Evolutionary conservation across 2,113 vertebrate genomes (phyloP).

Genomic region (Oncorhynchus tshawytscha): DNA sequence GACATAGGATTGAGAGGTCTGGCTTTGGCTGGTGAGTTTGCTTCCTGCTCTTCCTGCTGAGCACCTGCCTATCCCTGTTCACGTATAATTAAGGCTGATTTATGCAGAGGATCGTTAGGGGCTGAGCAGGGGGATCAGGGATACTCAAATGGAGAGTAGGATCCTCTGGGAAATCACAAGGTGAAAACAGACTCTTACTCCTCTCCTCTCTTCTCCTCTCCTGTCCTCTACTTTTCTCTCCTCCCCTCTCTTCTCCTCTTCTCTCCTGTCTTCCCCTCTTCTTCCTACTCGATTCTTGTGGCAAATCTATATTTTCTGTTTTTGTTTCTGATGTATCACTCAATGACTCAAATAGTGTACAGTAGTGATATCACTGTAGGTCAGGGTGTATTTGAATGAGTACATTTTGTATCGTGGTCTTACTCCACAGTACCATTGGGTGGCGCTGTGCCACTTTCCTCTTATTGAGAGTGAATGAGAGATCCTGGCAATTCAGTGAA

Average conservation of each 20-base stretch:
- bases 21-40: conserved; percentile 7
- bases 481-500: conserved; percentile 42
- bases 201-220: background rate
- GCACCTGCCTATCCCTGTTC: conserved; percentile 57
- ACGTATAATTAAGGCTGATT: conserved; percentile 55
- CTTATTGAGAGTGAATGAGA: conserved; percentile 18
- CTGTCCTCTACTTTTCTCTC: background rate
- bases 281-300: background rate
- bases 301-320: background rate
- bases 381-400: background rate
- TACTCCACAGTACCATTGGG: conserved; percentile 49
- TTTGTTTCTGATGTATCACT: background rate
- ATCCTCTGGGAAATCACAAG: conserved; percentile 59
- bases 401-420: background rate
- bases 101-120: conserved; percentile 62
- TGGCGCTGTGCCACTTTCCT: conserved; percentile 57
- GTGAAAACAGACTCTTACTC: conserved; percentile 42
- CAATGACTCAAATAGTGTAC: background rate
- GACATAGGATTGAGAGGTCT: background rate
- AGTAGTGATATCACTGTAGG: background rate
- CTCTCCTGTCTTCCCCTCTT: background rate
- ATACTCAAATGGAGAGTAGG: conserved; percentile 61
- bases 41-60: conserved; percentile 42
- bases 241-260: background rate
- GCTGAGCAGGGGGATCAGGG: conserved; percentile 49